phyloP scores from a whole-genome alignment of 30 jellyfish, hydroid and myxozoan genomes.

The Catostylus mosaicus region DNA sequence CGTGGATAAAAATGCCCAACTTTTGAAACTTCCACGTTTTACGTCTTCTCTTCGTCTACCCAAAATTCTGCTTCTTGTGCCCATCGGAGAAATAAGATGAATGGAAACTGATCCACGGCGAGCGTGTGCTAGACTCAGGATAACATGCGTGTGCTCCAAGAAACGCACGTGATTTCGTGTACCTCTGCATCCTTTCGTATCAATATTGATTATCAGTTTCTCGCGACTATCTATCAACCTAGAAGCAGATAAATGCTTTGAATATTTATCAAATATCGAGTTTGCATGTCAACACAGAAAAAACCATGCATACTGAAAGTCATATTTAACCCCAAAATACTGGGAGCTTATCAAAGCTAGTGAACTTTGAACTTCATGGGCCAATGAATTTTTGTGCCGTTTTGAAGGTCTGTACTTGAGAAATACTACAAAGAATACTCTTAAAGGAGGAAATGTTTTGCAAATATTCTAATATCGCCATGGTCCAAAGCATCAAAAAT shows the following conservation, averaged over 20 bases:
- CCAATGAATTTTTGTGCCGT: too few relatives aligned
- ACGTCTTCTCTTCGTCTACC: constrained; percentile 63
- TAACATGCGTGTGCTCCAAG: constrained; percentile 89
- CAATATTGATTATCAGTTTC: constrained; percentile 63
- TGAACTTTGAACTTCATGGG: too few relatives aligned
- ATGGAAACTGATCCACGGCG: constrained; percentile 89
- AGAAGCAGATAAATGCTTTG: constrained; percentile 1
- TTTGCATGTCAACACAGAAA: too few relatives aligned
- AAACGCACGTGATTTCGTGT: constrained; percentile 66
- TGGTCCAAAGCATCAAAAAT: too few relatives aligned
- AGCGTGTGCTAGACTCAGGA: constrained; percentile 72
- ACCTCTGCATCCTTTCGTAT: constrained; percentile 80
- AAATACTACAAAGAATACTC: too few relatives aligned
- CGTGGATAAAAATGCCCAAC: constrained; percentile 87
- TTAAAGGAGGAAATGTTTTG: too few relatives aligned
- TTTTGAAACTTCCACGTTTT: constrained; percentile 58
- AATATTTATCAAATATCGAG: too few relatives aligned
- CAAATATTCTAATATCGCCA: too few relatives aligned
- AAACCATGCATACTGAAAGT: too few relatives aligned
- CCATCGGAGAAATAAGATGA: constrained; percentile 83
- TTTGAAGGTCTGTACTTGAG: too few relatives aligned
- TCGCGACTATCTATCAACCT: constrained; percentile 66
- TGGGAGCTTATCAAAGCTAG: too few relatives aligned
- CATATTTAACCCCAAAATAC: too few relatives aligned
- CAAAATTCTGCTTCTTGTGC: constrained; percentile 86